Evolutionary conservation across 2,888 invertebrate species (phyloP).

Genomic region (Pteria penguin): DNA sequence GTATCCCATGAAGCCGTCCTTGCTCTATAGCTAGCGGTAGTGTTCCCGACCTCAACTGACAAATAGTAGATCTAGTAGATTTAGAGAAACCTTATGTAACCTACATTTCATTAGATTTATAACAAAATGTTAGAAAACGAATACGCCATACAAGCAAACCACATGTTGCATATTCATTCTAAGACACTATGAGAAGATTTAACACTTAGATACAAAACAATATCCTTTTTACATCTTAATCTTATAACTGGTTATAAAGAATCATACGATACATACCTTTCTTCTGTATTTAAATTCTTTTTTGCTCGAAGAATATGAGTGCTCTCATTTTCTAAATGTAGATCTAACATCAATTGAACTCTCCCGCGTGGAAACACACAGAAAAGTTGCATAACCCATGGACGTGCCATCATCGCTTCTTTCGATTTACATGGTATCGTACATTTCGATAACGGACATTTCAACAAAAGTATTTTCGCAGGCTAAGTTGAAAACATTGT

Average conservation of each 20-base stretch:
- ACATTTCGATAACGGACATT: neutral
- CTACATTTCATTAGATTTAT: neutral
- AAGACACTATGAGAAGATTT: neutral
- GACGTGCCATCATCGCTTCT: neutral
- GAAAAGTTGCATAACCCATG: neutral
- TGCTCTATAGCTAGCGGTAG: too few relatives aligned
- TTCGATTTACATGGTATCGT: neutral
- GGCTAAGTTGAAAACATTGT: neutral
- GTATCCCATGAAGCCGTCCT: too few relatives aligned
- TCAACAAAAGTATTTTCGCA: neutral
- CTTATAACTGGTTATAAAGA: neutral
- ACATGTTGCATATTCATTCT: neutral
- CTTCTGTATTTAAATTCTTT: neutral
- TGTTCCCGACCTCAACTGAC: too few relatives aligned
- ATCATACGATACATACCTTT: neutral
- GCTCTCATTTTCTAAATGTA: neutral
- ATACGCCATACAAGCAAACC: neutral
- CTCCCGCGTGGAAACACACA: neutral
- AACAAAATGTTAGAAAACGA: neutral
- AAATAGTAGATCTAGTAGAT: too few relatives aligned
- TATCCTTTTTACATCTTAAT: neutral
- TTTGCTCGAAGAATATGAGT: neutral
- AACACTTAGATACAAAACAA: neutral
- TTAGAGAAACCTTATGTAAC: too few relatives aligned
- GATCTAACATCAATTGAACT: neutral